phyloP scores from a whole-genome alignment of 2,888 invertebrate species.

The Ectemnius lituratus region DNA sequence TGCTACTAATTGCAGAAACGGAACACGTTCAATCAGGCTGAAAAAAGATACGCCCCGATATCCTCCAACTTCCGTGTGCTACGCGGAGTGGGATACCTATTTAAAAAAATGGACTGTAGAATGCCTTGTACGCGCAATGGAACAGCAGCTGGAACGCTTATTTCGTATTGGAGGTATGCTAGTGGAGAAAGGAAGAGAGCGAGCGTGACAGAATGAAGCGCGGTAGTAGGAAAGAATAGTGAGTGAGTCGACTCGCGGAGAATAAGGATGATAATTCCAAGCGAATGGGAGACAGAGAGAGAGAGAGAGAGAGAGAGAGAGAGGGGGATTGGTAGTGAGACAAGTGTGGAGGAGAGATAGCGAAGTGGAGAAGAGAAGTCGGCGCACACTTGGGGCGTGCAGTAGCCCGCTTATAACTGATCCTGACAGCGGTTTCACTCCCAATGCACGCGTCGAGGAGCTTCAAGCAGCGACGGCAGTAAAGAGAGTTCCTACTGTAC shows the following conservation, averaged over 20 bases:
- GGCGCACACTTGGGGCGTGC: slow-evolving; percentile 11
- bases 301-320: neutral
- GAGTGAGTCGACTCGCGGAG: neutral
- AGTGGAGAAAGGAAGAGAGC: neutral
- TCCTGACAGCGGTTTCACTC: slow-evolving; percentile 44
- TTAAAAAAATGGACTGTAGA: neutral
- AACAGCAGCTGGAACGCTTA: neutral
- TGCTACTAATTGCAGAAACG: neutral
- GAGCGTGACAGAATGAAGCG: neutral
- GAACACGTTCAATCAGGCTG: neutral
- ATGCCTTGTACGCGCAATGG: neutral
- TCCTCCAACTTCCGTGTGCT: neutral
- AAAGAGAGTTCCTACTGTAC: slow-evolving; percentile 35
- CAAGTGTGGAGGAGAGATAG: neutral
- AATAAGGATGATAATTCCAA: neutral
- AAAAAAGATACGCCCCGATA: neutral
- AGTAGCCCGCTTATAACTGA: slow-evolving; percentile 44
- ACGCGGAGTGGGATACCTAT: neutral
- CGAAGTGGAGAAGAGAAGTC: neutral
- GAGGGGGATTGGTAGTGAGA: neutral
- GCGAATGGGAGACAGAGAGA: neutral
- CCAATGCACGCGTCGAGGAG: slow-evolving; percentile 37
- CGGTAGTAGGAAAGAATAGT: neutral
- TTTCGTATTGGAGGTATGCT: neutral
- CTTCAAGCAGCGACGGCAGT: slow-evolving; percentile 36